Conservation (phyloP, 2,888 invertebrate species). For the Melangyna quadrimaculata region DNA sequence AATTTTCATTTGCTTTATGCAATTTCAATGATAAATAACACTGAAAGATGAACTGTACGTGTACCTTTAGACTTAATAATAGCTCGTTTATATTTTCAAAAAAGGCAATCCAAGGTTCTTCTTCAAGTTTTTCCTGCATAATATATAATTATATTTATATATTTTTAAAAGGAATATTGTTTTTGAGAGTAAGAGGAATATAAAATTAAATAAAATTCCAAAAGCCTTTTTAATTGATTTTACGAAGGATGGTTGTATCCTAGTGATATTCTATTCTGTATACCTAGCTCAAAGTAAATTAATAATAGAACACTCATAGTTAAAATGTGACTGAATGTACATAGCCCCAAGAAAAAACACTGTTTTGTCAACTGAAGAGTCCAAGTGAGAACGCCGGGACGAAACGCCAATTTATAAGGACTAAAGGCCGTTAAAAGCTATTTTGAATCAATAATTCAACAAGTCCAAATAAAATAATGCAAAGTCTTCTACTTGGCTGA, state of each 20-base stretch:
- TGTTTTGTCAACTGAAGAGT: too few species aligned
- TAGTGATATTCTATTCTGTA: conserved; percentile 37
- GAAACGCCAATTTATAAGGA: too few species aligned
- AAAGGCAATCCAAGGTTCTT: conserved; percentile 9
- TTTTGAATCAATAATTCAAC: too few species aligned
- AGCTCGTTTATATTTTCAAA: not conserved
- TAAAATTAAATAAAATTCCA: too few species aligned
- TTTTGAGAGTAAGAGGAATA: conserved; percentile 6
- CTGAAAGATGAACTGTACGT: not conserved
- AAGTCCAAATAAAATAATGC: too few species aligned
- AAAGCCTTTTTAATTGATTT: conserved; percentile 62
- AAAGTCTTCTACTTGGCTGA: too few species aligned
- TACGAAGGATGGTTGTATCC: conserved; percentile 2
- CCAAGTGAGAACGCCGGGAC: too few species aligned
- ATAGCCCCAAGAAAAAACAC: too few species aligned
- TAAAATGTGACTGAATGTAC: too few species aligned
- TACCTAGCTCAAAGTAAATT: too few species aligned
- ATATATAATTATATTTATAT: not conserved
- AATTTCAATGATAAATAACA: conserved; percentile 58
- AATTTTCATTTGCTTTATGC: conserved; percentile 66
- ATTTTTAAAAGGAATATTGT: not conserved
- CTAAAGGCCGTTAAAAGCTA: too few species aligned
- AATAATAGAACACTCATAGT: too few species aligned
- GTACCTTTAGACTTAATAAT: not conserved
- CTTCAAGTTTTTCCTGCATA: not conserved